Evolutionary conservation across 2,888 invertebrate species (phyloP), one percentile per base, ranked within the genome.

Genomic region (Plebejus argus): DNA sequence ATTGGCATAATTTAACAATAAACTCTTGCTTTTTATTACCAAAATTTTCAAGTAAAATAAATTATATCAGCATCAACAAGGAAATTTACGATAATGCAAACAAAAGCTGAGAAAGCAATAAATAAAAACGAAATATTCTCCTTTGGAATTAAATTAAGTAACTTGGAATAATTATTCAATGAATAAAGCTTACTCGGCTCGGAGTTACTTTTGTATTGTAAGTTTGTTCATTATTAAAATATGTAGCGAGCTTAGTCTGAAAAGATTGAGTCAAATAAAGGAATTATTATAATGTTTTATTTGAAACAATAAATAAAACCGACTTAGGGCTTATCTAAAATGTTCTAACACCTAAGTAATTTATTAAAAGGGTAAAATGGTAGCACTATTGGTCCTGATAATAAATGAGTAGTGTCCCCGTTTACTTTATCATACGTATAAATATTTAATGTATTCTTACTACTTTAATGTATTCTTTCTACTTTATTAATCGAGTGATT

Each of bases 181-280:
- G 20, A 45, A 15, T 20, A 72, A 8, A 20, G 72, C 39, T 66
- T 66, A 61, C 61, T 23, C 61, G 23, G 66, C 66, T 66, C 23
- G 18, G 61, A 66, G 66, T 66, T 66, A 66, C 28, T 66, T 66
- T 33, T 66, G 66, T 66, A 28, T 66, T 66, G 66, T 15, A 18
- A 66, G 66, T 66, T 66, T 66, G 66, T 66, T 66, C 66, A 33
- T 66, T 66, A 66, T 66, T 28, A 66, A 28, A 33, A 33, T 66
- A 5, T 66, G 28, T 61, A 66, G 18, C 66, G 15, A 33, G 5
- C 66, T 28, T 33, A 6, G 66, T 66, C 66, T 33, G 66, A 66
- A 66, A 66, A 20, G 15, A 33, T 33, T 66, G 28, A 18, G 66
- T 66, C 66, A 66, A 61, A 61, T 61, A 23, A 61, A 23, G 23